Evolutionary conservation across 2,888 invertebrate genomes (phyloP), one percentile per base, ranked within the genome.

Genomic region (Chydorus sphaericus): DNA sequence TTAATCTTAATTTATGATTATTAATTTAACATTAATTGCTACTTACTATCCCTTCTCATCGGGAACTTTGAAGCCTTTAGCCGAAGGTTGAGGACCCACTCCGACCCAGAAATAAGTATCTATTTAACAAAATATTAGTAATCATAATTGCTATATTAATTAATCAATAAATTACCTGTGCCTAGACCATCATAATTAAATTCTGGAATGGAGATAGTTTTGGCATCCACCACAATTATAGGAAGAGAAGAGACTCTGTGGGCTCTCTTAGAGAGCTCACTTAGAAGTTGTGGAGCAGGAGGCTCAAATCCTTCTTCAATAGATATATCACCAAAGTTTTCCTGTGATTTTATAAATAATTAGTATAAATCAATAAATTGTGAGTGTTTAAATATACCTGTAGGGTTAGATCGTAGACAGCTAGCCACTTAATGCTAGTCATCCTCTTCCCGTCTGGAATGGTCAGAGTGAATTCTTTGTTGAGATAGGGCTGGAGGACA

Each of bases 31-130:
- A 29, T 33, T 11, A 23, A n/a, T 16, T 50, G 52, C n/a, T 51
- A 79, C 88, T 83, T 71, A 91, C 90, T 90, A 92, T 75, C 92
- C 92, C 64, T 83, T 79, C 70, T 92, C 91, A 69, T 92, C 89
- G 0, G 91, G 89, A 60, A 92, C 81, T 71, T 82, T 84, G 62
- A 72, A 73, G 1, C 91, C 92, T 63, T 83, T 82, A 48, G 83
- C 77, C 11, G 83, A 83, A 0, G 91, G 90, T 66, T 89, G 87
- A 26, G 91, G 84, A 0, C 91, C 91, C 57, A 84, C 82, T 10
- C 92, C 92, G 1, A 83, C 81, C 86, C 87, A 89, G 71, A 92
- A 91, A 69, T 83, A 85, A 1, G 85, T 82, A 61, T 82, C 81
- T 66, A 63, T 56, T 62, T 60, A 59, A 58, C 61, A 30, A 37